Base-by-base conservation (phyloP, 35 echinoderm and acorn worm species). In the Hemicentrotus pulcherrimus region DNA sequence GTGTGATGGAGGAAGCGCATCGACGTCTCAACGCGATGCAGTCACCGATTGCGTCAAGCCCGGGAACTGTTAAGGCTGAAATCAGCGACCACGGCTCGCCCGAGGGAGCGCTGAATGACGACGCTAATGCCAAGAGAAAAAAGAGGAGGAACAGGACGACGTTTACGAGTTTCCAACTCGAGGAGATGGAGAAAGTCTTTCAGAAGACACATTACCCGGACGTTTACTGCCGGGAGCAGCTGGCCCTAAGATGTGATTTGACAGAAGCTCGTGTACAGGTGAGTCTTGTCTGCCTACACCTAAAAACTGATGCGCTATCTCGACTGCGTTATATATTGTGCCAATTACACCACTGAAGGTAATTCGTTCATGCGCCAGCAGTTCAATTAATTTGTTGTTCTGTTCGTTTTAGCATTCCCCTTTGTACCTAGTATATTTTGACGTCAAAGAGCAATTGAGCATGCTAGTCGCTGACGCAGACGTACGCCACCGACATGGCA, bases 141-240 rank as follows among this genome's bases (percentile, higher is more conserved):
- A 97, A 98, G 96, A 94, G 98, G 47, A 70, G 98, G 45, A 98
- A 99, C 95, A 90, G 98, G 41, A 99, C 98, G 16, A 99, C 98
- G 0, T 99, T 99, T 94, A 99, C 98, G 12, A 99, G 98, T 88
- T 99, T 92, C 31, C 98, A 99, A 89, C 86, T 99, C 70, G 98
- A 99, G 19, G 98, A 99, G 94, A 97, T 99, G 98, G 98, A 99
- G 94, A 99, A 97, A 50, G 97, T 97, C 0, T 99, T 99, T 91
- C 98, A 99, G 86, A 99, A 99, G 95, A 99, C 98, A 15, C 98
- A 99, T 91, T 99, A 99, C 71, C 98, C 98, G 22, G 98, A 99
- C 86, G 98, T 99, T 28, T 99, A 98, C 85, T 98, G 97, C 32
- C 93, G 98, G 65, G 98, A 99, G 96, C 97, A 99, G 65, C 95